Base-by-base conservation (phyloP, 2,888 invertebrate species). In the Ochlodes sylvanus region DNA sequence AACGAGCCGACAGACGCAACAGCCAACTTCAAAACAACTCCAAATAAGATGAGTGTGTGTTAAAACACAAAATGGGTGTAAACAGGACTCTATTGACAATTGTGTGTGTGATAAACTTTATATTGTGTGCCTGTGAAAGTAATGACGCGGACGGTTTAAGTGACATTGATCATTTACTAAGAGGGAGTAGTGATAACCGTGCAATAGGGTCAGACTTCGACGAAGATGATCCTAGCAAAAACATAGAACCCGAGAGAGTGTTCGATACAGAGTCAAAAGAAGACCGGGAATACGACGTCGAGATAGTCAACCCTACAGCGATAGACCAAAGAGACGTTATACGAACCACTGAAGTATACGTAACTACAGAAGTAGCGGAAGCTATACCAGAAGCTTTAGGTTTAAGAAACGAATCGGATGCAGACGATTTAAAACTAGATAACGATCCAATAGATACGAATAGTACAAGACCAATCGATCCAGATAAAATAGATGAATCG, bases 1-100 rank as follows among this genome's bases (percentile, higher is more conserved):
- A 1, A 34, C 32, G 32, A 19, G 44, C 0, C 15, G 21, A 60
- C 7, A 19, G 14, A 17, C 0, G 7, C 21, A n/a, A 14, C 19
- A 17, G 17, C n/a, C 6, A 41, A 17, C 15, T 17, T 44, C 9
- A 47, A 56, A 2, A 38, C 12, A 7, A 9, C 5, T 54, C 17
- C 17, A 5, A 38, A n/a, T 15, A 65, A 41, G 57, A 65, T 65
- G 52, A 27, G 65, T 41, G 58, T 17, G 72, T 63, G 69, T 68
- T 70, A 70, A 62, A 70, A 67, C 19, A 9, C 44, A 72, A 72
- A 42, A 75, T 75, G 75, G 73, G 71, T 65, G 42, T 55, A 38
- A 56, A 70, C 15, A 70, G 60, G 56, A 66, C 42, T 34, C 70
- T 69, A 61, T 5, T 73, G 47, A 61, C 71, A 63, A 21, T 73